Conservation (phyloP, 2,888 invertebrate genomes). For the Mantis religiosa region DNA sequence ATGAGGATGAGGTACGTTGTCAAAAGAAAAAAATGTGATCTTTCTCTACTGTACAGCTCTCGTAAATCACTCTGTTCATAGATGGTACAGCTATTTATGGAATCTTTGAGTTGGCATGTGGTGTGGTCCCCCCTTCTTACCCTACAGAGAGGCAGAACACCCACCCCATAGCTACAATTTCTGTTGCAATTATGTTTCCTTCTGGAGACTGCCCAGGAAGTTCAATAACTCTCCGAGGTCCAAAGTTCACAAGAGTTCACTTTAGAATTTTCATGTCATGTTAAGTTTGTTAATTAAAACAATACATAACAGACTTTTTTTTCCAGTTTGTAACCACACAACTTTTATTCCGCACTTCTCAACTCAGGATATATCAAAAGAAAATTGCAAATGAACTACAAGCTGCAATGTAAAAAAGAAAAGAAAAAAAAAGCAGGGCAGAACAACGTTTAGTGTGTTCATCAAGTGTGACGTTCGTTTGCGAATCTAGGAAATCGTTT, state of each 20-base stretch:
- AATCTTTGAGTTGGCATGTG: no score
- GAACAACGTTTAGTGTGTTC: not conserved
- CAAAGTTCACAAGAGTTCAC: not conserved
- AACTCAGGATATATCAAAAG: not conserved
- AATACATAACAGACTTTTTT: not conserved
- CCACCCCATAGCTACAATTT: no score
- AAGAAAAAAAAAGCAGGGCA: not conserved
- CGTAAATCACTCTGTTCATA: no score
- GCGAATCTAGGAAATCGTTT: not conserved
- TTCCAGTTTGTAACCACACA: not conserved
- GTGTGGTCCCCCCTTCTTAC: no score
- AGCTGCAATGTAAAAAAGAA: not conserved
- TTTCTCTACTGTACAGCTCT: no score
- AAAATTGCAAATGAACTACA: not conserved
- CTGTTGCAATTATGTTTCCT: no score
- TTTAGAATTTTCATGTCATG: not conserved
- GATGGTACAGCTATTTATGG: no score
- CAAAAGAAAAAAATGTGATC: no score
- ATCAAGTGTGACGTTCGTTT: not conserved
- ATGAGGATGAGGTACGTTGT: no score
- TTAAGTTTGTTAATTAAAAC: not conserved
- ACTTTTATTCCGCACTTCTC: not conserved
- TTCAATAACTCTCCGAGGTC: not conserved
- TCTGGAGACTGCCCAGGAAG: no score
- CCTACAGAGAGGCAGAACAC: no score